Conservation (phyloP, 2,113 vertebrate species). For the Poecilia latipinna region DNA sequence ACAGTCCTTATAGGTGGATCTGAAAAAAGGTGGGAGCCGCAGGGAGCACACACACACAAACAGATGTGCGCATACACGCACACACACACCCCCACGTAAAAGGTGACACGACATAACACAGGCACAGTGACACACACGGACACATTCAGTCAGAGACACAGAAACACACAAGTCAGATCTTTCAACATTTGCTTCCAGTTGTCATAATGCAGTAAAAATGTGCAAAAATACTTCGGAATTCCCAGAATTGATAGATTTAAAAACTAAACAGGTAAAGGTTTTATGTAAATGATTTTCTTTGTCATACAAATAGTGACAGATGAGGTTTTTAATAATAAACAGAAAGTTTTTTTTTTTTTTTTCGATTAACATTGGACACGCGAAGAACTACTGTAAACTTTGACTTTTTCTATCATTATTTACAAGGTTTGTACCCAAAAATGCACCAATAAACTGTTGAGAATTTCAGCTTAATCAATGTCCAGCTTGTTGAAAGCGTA, state of each 20-base stretch:
- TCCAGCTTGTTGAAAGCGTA: too few species aligned
- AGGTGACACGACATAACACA: constrained; percentile 2
- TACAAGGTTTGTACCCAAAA: too few species aligned
- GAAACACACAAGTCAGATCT: constrained; percentile 33
- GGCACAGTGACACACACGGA: constrained; percentile 17
- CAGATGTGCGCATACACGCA: not conserved
- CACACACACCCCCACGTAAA: not conserved
- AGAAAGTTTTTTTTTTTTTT: not conserved
- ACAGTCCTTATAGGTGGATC: constrained; percentile 97
- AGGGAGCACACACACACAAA: constrained; percentile 17
- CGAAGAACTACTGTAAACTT: too few species aligned
- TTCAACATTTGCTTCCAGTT: not conserved
- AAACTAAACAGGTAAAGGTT: not conserved
- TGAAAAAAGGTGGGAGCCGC: constrained; percentile 59
- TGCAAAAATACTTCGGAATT: not conserved
- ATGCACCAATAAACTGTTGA: too few species aligned
- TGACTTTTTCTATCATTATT: not conserved
- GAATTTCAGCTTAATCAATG: too few species aligned
- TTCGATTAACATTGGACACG: too few species aligned
- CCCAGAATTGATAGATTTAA: not conserved
- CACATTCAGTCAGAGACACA: constrained; percentile 34
- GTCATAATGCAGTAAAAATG: not conserved
- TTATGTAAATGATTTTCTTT: not conserved
- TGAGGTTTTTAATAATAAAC: not conserved
- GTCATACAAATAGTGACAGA: not conserved